Evolutionary conservation across 2,797 vertebrate species (phyloP).

Genomic region (Lutra lutra): DNA sequence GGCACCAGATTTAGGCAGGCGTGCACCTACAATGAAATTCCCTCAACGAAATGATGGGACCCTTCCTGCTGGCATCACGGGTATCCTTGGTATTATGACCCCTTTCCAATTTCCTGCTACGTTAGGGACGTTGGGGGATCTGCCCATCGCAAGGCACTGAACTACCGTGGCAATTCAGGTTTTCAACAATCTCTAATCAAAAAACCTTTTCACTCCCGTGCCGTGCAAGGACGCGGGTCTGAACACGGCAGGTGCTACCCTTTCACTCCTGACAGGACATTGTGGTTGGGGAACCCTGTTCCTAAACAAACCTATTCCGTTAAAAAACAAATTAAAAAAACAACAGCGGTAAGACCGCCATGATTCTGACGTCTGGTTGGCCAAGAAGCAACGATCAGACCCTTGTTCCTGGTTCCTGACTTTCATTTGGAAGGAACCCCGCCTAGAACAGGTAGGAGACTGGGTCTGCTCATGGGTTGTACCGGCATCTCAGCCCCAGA

Average conservation of each 20-base stretch:
- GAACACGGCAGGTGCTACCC: fast-evolving
- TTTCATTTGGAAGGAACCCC: fast-evolving
- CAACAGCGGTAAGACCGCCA: fast-evolving
- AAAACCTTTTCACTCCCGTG: fast-evolving
- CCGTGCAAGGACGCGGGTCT: fast-evolving
- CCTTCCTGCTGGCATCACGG: background rate
- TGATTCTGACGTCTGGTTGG: fast-evolving
- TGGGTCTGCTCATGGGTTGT: fast-evolving
- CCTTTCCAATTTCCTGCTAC: background rate
- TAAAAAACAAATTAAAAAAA: background rate
- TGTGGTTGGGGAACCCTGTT: fast-evolving
- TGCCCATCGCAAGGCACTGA: fast-evolving
- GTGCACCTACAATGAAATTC: no score
- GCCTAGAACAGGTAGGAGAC: fast-evolving
- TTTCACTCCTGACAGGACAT: background rate
- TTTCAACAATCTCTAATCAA: fast-evolving
- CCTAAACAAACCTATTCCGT: fast-evolving
- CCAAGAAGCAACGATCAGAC: background rate
- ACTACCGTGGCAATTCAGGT: fast-evolving
- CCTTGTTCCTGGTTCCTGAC: fast-evolving
- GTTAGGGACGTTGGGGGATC: fast-evolving
- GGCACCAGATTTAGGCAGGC: fast-evolving
- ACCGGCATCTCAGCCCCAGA: background rate
- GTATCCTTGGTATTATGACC: background rate
- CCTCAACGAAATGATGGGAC: background rate